Evolutionary conservation across 2,113 vertebrate species (phyloP).

Genomic region (Lagenorhynchus albirostris): DNA sequence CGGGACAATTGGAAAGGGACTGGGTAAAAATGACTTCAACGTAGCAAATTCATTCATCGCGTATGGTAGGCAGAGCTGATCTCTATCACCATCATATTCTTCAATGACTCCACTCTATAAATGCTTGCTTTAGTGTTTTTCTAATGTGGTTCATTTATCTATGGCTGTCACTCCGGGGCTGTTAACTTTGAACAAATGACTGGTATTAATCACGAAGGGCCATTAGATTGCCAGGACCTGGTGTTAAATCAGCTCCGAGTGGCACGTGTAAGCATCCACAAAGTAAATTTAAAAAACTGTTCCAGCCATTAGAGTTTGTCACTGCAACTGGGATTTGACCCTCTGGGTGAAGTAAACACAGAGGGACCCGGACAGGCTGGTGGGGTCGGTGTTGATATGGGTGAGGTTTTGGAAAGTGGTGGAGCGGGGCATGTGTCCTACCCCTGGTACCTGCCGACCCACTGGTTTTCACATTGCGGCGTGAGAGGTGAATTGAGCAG

Average conservation of each 20-base stretch:
- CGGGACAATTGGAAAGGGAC: conserved; percentile 68
- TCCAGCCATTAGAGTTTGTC: background rate
- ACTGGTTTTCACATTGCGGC: background rate
- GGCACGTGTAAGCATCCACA: conserved; percentile 74
- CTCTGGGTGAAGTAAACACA: background rate
- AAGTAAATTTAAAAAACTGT: conserved; percentile 62
- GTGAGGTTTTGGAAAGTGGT: background rate
- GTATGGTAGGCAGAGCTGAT: conserved; percentile 73
- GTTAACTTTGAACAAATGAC: conserved; percentile 84
- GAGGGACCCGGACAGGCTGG: background rate
- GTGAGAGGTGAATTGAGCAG: background rate
- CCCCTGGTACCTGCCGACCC: background rate
- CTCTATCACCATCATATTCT: conserved; percentile 68
- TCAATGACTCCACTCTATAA: conserved; percentile 73
- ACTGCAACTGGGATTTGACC: background rate
- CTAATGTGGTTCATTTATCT: conserved; percentile 86
- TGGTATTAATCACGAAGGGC: conserved; percentile 83
- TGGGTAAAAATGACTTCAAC: conserved; percentile 66
- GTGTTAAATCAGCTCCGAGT: conserved; percentile 84
- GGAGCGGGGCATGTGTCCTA: background rate
- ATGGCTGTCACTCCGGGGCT: conserved; percentile 81
- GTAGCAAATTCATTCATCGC: conserved; percentile 74
- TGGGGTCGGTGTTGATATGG: background rate
- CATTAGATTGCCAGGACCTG: conserved; percentile 79
- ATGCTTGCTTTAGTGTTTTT: conserved; percentile 83